These are phyloP conservation scores for Hippopotamyrus pictus DNA, from an alignment of 2,797 vertebrate genomes.

Conservation along the genomic window DNA sequence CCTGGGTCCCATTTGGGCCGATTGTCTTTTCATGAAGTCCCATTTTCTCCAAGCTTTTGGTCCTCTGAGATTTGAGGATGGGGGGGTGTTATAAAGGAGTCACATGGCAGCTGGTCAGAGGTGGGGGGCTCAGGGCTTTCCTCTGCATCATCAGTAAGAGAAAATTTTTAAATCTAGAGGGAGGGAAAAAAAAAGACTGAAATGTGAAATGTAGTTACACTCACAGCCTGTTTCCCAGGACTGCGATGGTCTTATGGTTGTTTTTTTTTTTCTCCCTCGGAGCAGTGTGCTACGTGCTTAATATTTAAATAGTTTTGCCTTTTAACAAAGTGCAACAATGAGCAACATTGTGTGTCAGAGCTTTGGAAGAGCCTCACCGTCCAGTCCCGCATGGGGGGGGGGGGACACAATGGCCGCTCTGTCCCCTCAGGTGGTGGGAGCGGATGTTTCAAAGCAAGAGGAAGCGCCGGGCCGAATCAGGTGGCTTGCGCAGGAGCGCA, in stretches of 20 bases:
- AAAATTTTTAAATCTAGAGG: slow-evolving; percentile 31
- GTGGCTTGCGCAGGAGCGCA: slow-evolving; percentile 18
- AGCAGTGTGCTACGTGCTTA: slow-evolving; percentile 8
- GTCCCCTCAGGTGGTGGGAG: slow-evolving; percentile 48
- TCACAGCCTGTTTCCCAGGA: not conserved
- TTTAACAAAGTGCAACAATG: slow-evolving; percentile 43
- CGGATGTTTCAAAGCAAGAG: slow-evolving; percentile 27
- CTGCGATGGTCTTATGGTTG: not conserved
- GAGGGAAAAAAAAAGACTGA: not conserved
- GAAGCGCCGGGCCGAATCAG: slow-evolving; percentile 31
- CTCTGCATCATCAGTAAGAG: slow-evolving; percentile 47
- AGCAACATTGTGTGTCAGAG: slow-evolving; percentile 51
- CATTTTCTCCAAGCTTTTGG: slow-evolving; percentile 17
- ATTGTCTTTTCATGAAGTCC: slow-evolving; percentile 24
- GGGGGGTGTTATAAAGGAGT: slow-evolving; percentile 45
- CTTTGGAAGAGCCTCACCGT: slow-evolving; percentile 26
- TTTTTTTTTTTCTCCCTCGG: not conserved
- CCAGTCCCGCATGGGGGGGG: slow-evolving; percentile 29
- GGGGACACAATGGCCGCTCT: slow-evolving; percentile 53
- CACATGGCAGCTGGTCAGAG: slow-evolving; percentile 54
- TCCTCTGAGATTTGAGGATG: slow-evolving; percentile 12
- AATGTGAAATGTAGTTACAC: not conserved
- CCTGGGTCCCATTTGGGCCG: slow-evolving; percentile 24
- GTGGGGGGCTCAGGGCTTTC: slow-evolving; percentile 43
- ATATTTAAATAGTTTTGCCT: slow-evolving; percentile 25